Conservation (phyloP, 2,113 vertebrate genomes). For the Eudorcas thomsonii region DNA sequence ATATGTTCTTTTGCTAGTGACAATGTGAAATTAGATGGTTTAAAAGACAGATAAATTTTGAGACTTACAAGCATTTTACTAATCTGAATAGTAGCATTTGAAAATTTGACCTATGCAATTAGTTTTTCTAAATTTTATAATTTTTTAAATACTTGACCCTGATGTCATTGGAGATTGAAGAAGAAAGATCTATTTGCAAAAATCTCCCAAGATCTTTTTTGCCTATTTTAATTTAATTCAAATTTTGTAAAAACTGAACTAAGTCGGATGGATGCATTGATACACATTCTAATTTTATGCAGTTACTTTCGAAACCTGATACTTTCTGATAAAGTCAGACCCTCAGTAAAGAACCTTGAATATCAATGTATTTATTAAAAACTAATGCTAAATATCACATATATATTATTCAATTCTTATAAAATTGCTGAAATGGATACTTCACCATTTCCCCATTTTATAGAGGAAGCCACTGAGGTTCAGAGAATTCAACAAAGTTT, state of each 20-base stretch:
- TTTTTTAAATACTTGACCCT: background rate
- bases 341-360: conserved; percentile 13
- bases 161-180: background rate
- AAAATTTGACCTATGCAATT: conserved; percentile 26
- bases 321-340: conserved; percentile 19
- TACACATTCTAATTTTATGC: conserved; percentile 42
- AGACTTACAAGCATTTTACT: background rate
- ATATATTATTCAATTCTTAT: conserved; percentile 23
- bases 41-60: conserved; percentile 34
- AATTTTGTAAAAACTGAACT: conserved; percentile 39
- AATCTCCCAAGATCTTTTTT: conserved; percentile 16
- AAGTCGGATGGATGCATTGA: background rate
- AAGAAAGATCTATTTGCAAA: conserved; percentile 23
- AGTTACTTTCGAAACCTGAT: conserved; percentile 47
- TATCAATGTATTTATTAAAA: conserved; percentile 46
- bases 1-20: background rate
- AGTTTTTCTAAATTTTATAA: conserved; percentile 30
- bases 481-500: conserved; percentile 36
- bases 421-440: background rate
- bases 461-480: background rate
- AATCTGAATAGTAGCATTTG: conserved; percentile 28
- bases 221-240: conserved; percentile 53
- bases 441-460: background rate
- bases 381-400: background rate
- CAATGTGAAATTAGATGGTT: background rate